Base-by-base conservation (phyloP, 2,888 invertebrate species). In the Rhagophthalmus giganteus region DNA sequence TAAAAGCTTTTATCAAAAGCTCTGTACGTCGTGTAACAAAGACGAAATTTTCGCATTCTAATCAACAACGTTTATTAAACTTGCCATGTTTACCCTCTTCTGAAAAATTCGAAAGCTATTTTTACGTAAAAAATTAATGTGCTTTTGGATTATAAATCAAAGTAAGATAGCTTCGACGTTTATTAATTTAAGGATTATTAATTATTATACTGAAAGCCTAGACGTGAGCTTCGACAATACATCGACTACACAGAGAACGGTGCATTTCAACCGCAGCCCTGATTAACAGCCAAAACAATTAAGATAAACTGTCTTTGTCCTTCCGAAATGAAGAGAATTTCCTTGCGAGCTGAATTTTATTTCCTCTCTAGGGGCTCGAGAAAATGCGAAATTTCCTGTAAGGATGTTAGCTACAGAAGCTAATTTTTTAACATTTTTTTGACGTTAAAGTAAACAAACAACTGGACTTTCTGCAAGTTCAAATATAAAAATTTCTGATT, bases 281-380 rank as follows among this genome's bases (percentile, higher is more conserved):
- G 51, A 51, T 51, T 51, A 51, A 45, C 45, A 45, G 37, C 51
- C 51, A 40, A 40, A 51, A 51, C 51, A 51, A 51, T 51, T 51
- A 51, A 40, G 40, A 51, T 51, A 45, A 51, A 51, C 51, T 33
- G 45, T 26, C 30, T 42, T 50, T 32, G 31, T 32, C 40, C 40
- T 38, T 28, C 39, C 5, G 25, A 41, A 41, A 24, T 13, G 28
- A 15, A 31, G 40, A 20, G 32, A 41, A 32, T 14, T 41, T 41
- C 31, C 39, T 41, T 8, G 24, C 11, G 24, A 15, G 13, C n/a
- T n/a, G 31, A 41, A 41, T 41, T 41, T 41, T 41, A 41, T 41
- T 32, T 11, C n/a, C 27, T 27, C 27, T 8, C 27, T 10, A 27
- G 27, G 9, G 27, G 8, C n/a, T 27, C 9, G 27, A 9, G 31